Evolutionary conservation across 2,113 vertebrate genomes (phyloP).

Genomic region (Bos indicus): DNA sequence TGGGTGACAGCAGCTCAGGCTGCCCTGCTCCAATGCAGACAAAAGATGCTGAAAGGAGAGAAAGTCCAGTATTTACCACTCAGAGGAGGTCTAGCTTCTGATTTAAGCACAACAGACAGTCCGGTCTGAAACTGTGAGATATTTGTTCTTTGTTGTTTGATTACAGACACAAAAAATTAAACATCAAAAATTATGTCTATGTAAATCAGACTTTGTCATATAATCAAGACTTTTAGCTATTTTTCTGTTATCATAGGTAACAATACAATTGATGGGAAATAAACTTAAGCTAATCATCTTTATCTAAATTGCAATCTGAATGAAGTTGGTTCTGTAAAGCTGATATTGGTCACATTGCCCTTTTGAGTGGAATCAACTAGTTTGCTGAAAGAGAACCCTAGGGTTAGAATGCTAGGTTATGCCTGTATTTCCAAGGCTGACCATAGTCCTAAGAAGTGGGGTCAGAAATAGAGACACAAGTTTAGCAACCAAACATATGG

Average conservation of each 20-base stretch:
- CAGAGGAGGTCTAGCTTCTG: not conserved
- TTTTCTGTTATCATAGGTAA: not conserved
- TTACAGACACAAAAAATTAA: not conserved
- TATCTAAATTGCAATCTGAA: not conserved
- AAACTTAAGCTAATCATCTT: not conserved
- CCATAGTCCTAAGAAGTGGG: not conserved
- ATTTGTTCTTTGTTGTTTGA: not conserved
- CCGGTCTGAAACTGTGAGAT: not conserved
- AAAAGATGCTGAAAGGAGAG: accelerated
- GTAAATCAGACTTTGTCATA: not conserved
- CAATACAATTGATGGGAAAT: not conserved
- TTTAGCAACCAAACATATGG: not conserved
- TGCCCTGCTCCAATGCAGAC: accelerated
- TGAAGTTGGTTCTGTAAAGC: not conserved
- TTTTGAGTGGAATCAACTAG: not conserved
- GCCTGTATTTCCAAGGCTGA: not conserved
- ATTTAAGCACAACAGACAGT: not conserved
- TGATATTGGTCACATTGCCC: not conserved
- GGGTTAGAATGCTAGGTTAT: not conserved
- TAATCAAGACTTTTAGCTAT: not conserved
- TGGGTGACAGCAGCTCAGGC: not conserved
- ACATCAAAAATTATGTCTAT: not conserved
- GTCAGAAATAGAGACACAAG: not conserved
- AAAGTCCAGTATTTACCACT: too few relatives aligned
- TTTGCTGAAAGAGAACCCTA: not conserved